Evolutionary conservation across 1,140 invertebrate species (phyloP), one percentile per base, ranked within the genome.

Genomic region (Bombus confusus): DNA sequence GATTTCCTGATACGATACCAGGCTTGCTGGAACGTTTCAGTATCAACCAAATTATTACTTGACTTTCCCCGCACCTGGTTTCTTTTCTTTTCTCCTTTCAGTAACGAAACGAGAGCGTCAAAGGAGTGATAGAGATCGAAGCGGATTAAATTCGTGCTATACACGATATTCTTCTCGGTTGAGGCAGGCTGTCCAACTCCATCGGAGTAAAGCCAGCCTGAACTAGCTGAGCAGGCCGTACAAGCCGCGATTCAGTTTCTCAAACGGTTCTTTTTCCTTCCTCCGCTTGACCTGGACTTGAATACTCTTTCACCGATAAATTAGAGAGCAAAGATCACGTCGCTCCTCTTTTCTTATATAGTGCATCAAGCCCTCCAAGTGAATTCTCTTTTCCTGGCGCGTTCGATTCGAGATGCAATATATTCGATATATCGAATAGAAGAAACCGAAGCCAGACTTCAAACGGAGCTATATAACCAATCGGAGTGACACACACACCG

Each of bases 121-220:
- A 43, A 37, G 13, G n/a, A 28, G n/a, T 3, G 43, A 52, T 12
- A 34, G 9, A 28, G 28, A 41, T 13, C 9, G 37, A 77, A 41
- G 5, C 57, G 47, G 47, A 52, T 80, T 52, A 64, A 72, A 80
- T 85, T 84, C 76, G 73, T 83, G 43, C 12, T 22, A 43, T 72
- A 18, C 52, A 25, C 31, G 47, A 71, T 78, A 64, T 18, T 47
- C 52, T 47, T 69, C 81, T 68, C 31, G 62, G 31, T 9, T 37
- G 22, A 13, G 1, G 13, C 62, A 85, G 86, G 47, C 72, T 41
- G 75, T 41, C 82, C 83, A 80, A 80, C 78, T 80, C 69, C 79
- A 85, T 85, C 79, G 43, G 75, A 41, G 15, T 28, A 57, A 76
- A 64, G 28, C 0, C 37, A 39, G 22, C 34, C 41, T 22, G 28